phyloP scores from a whole-genome alignment of 2,113 vertebrate species.

The Plotosus lineatus region DNA sequence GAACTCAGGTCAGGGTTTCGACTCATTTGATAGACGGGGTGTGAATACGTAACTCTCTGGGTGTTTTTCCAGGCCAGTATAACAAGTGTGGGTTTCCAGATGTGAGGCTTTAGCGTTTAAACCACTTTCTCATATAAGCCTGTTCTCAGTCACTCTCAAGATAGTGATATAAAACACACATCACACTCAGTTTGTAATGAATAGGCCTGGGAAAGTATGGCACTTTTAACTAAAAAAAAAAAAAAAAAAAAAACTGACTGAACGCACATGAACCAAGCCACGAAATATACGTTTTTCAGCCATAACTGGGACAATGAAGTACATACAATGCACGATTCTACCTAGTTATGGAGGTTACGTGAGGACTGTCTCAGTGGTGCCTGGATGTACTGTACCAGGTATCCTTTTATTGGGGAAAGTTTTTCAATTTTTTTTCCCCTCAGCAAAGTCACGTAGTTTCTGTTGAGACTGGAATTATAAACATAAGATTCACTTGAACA shows the following conservation, averaged over 20 bases:
- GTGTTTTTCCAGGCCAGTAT: conserved; percentile 32
- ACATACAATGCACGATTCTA: background rate
- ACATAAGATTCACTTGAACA: conserved; percentile 12
- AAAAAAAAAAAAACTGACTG: conserved; percentile 8
- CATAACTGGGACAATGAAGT: background rate
- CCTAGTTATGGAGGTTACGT: background rate
- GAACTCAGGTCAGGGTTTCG: conserved; percentile 21
- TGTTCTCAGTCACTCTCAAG: conserved; percentile 14
- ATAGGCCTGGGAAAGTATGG: conserved; percentile 13
- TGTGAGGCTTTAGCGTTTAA: conserved; percentile 24
- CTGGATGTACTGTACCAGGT: background rate
- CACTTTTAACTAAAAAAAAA: too few species aligned
- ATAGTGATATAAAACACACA: conserved; percentile 34
- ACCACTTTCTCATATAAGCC: conserved; percentile 25
- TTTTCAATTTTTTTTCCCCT: too few species aligned
- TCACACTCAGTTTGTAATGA: conserved; percentile 15
- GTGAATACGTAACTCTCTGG: conserved; percentile 37
- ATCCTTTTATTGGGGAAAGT: background rate
- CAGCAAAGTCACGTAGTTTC: conserved; percentile 16
- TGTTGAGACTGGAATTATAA: conserved; percentile 18
- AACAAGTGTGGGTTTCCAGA: conserved; percentile 40
- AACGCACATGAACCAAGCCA: background rate
- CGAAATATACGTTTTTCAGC: background rate
- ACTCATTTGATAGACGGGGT: conserved; percentile 35
- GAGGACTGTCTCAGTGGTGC: background rate